Conservation (phyloP, 2,888 invertebrate genomes). For the Phengaris alcon region DNA sequence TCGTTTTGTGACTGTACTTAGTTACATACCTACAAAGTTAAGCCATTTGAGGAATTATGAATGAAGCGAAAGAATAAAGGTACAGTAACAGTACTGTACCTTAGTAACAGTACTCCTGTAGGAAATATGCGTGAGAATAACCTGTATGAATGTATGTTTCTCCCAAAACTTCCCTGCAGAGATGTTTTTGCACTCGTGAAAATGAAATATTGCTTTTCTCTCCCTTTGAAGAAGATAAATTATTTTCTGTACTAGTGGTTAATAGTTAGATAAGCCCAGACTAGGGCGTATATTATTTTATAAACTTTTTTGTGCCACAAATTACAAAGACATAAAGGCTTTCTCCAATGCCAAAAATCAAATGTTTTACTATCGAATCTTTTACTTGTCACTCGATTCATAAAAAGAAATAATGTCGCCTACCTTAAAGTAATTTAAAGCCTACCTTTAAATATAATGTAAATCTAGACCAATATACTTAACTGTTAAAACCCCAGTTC, state of each 20-base stretch:
- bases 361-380: not conserved
- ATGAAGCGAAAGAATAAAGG: not conserved
- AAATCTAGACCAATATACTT: too few relatives aligned
- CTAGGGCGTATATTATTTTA: not conserved
- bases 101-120: not conserved
- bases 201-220: constrained; percentile 15
- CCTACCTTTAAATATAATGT: too few relatives aligned
- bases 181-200: constrained; percentile 1
- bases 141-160: not conserved
- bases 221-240: constrained; percentile 12
- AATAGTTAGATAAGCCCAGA: not conserved
- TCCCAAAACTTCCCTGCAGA: not conserved
- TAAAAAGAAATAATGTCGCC: not conserved
- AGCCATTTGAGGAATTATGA: not conserved
- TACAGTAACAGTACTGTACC: not conserved
- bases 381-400: not conserved
- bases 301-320: not conserved
- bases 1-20: too few relatives aligned
- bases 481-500: not conserved
- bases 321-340: too few relatives aligned
- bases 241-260: not conserved
- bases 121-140: constrained; percentile 8
- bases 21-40: not conserved
- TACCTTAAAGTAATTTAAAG: too few relatives aligned
- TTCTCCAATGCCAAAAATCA: not conserved